phyloP scores from a whole-genome alignment of 1,140 invertebrate genomes.

The Phthorimaea operculella region DNA sequence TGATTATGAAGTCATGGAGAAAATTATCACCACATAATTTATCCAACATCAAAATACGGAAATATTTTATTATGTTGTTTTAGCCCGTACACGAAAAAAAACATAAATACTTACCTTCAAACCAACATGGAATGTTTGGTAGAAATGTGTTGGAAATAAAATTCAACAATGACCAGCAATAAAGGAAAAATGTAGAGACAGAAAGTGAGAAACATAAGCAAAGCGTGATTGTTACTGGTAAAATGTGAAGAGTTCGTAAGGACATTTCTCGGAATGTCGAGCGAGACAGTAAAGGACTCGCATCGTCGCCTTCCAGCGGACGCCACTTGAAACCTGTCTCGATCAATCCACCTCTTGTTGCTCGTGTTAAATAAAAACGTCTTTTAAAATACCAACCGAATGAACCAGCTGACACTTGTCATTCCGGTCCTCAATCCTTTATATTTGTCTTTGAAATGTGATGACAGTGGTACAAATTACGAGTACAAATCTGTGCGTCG shows the following conservation, averaged over 20 bases:
- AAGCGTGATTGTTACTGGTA: slow-evolving; percentile 31
- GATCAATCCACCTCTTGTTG: slow-evolving; percentile 65
- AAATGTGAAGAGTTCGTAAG: slow-evolving; percentile 47
- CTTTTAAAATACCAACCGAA: slow-evolving; percentile 62
- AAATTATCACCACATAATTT: slow-evolving; percentile 29
- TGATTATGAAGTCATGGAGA: slow-evolving; percentile 13
- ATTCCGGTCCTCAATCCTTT: slow-evolving; percentile 63
- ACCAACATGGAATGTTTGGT: no score
- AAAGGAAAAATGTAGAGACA: neutral
- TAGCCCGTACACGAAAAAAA: no score
- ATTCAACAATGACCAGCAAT: slow-evolving; percentile 12
- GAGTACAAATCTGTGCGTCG: slow-evolving; percentile 62
- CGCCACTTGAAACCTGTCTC: slow-evolving; percentile 62
- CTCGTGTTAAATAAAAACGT: slow-evolving; percentile 65
- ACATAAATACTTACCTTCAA: no score
- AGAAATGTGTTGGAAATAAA: slow-evolving; percentile 17
- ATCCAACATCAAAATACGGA: slow-evolving; percentile 9
- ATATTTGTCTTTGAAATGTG: slow-evolving; percentile 68
- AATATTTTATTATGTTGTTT: no score
- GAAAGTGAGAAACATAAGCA: slow-evolving; percentile 13
- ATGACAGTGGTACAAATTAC: slow-evolving; percentile 67
- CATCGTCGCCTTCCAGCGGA: slow-evolving; percentile 44
- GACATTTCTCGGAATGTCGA: slow-evolving; percentile 55
- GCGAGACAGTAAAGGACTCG: slow-evolving; percentile 43
- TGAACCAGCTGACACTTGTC: slow-evolving; percentile 61